Evolutionary conservation across 2,888 invertebrate species (phyloP).

Genomic region (Gortyna flavago): DNA sequence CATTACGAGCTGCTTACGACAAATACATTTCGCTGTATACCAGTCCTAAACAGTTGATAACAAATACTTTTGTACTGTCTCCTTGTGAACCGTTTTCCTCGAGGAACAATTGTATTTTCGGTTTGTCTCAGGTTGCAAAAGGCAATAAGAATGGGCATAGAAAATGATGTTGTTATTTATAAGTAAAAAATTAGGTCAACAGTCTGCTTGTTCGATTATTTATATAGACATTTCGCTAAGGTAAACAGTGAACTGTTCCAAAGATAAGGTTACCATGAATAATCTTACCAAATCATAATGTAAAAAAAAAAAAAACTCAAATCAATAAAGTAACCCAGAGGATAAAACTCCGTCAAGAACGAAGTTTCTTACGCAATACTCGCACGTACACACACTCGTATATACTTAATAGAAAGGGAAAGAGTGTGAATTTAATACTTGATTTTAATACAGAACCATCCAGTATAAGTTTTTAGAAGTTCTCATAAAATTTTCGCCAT

Average conservation of each 20-base stretch:
- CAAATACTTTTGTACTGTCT: conserved; percentile 29
- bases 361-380: not conserved
- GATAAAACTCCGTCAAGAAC: not conserved
- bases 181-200: not conserved
- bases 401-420: not conserved
- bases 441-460: too few relatives aligned
- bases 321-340: not conserved
- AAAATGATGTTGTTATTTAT: not conserved
- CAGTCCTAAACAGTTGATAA: conserved; percentile 11
- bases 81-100: conserved; percentile 20
- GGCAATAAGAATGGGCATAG: not conserved
- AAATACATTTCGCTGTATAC: conserved; percentile 63
- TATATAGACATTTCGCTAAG: not conserved
- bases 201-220: not conserved
- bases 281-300: not conserved
- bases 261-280: not conserved
- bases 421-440: not conserved
- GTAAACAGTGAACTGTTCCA: not conserved
- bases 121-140: not conserved
- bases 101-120: conserved; percentile 10
- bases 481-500: too few relatives aligned
- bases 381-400: too few relatives aligned
- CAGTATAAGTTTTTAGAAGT: too few relatives aligned
- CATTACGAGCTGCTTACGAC: conserved; percentile 70
- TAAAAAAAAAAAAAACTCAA: too few relatives aligned